phyloP scores from a whole-genome alignment of 1,140 invertebrate species.

The Nephotettix cincticeps region DNA sequence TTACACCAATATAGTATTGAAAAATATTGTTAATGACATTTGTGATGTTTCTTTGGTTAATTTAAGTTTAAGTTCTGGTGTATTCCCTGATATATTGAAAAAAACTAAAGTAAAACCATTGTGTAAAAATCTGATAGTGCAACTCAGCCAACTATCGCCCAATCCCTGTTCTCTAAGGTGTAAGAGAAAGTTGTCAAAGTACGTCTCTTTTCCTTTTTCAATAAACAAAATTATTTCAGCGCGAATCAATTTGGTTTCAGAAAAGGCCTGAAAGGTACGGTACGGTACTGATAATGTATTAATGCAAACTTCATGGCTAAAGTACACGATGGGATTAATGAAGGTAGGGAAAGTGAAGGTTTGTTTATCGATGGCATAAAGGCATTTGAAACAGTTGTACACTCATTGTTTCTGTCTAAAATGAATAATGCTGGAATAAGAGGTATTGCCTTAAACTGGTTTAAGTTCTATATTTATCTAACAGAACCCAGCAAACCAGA shows the following conservation, averaged over 20 bases:
- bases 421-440: constrained; percentile 6
- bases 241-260: neutral
- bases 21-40: neutral
- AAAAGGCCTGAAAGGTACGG: neutral
- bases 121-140: neutral
- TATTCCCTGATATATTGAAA: constrained; percentile 3
- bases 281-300: neutral
- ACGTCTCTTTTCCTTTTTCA: neutral
- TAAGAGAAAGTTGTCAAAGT: neutral
- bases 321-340: neutral
- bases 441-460: neutral
- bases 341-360: neutral
- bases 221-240: neutral
- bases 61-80: neutral
- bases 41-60: neutral
- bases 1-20: neutral
- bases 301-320: neutral
- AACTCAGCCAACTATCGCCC: no score
- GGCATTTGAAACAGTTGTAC: neutral
- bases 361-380: neutral
- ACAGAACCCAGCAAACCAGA: neutral
- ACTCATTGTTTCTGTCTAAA: neutral
- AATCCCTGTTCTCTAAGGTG: neutral
- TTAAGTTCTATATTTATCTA: neutral
- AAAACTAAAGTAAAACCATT: neutral